Conservation (phyloP, 1,140 invertebrate species). For the Hycleus cichorii region DNA sequence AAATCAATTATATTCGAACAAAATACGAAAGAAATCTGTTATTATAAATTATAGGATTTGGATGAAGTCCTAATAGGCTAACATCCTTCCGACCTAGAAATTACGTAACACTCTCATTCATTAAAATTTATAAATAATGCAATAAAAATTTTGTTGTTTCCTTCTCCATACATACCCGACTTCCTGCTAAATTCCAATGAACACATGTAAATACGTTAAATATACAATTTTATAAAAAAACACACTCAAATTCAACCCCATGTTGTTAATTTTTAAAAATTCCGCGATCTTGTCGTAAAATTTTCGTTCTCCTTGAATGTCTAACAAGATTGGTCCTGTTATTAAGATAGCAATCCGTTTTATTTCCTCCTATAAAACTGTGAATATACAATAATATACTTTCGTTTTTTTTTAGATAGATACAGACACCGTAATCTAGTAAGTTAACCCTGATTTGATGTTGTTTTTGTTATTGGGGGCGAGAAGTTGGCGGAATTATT, state of each 20-base stretch:
- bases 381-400: constrained; percentile 27
- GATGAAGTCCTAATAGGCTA: too few relatives aligned
- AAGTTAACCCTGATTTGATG: not conserved
- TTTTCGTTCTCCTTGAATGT: constrained; percentile 24
- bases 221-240: too few relatives aligned
- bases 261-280: not conserved
- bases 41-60: too few relatives aligned
- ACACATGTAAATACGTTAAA: too few relatives aligned
- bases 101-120: too few relatives aligned
- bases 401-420: constrained; percentile 27
- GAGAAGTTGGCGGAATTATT: constrained; percentile 22
- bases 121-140: too few relatives aligned
- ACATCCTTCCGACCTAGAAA: too few relatives aligned
- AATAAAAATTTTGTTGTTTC: too few relatives aligned
- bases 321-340: constrained; percentile 42
- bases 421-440: constrained; percentile 10
- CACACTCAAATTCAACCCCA: not conserved
- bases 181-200: too few relatives aligned
- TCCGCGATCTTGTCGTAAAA: not conserved
- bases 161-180: too few relatives aligned
- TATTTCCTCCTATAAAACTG: constrained; percentile 40
- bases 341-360: constrained; percentile 44
- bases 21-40: too few relatives aligned
- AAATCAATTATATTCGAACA: too few relatives aligned
- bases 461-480: not conserved